A percentile compares a stretch with the other conserved stretches of the same genome.
phyloP scores from a whole-genome alignment of 2,888 invertebrate genomes.

The Bembecia ichneumoniformis region DNA sequence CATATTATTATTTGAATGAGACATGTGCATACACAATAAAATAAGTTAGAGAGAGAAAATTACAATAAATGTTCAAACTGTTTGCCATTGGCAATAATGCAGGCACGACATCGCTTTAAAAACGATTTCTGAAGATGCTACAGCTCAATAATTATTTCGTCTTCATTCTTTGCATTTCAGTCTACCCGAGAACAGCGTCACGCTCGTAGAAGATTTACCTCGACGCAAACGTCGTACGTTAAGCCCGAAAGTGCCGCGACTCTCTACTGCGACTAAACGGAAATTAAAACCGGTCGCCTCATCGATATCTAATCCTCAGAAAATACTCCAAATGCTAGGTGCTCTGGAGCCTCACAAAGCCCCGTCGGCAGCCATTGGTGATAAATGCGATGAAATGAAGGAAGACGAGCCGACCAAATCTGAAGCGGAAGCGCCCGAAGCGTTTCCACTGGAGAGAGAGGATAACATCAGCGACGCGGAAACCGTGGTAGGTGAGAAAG shows the following conservation, averaged over 20 bases:
- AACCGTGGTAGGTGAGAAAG: slow-evolving; percentile 45
- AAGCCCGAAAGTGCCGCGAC: slow-evolving; percentile 36
- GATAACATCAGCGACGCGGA: slow-evolving; percentile 46
- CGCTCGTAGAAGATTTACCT: slow-evolving; percentile 41
- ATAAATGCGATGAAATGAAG: slow-evolving; percentile 23
- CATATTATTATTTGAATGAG: no score
- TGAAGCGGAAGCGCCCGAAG: slow-evolving; percentile 50
- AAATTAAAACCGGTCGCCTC: slow-evolving; percentile 41
- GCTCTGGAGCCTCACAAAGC: slow-evolving; percentile 31
- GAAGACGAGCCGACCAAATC: slow-evolving; percentile 15
- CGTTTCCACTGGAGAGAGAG: slow-evolving; percentile 46
- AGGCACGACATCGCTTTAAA: no score
- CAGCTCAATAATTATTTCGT: neutral
- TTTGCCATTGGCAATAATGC: no score
- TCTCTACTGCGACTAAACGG: slow-evolving; percentile 39
- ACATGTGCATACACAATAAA: no score
- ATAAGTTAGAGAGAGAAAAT: no score
- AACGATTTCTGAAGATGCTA: neutral
- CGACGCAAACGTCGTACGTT: slow-evolving; percentile 35
- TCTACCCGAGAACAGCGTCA: slow-evolving; percentile 41
- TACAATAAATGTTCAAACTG: no score
- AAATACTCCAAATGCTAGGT: slow-evolving; percentile 50
- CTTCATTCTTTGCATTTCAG: slow-evolving; percentile 23
- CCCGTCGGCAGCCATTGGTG: neutral
- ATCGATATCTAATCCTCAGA: slow-evolving; percentile 35